Evolutionary conservation across 2,888 invertebrate genomes (phyloP).

Genomic region (Microdon myrmicae): DNA sequence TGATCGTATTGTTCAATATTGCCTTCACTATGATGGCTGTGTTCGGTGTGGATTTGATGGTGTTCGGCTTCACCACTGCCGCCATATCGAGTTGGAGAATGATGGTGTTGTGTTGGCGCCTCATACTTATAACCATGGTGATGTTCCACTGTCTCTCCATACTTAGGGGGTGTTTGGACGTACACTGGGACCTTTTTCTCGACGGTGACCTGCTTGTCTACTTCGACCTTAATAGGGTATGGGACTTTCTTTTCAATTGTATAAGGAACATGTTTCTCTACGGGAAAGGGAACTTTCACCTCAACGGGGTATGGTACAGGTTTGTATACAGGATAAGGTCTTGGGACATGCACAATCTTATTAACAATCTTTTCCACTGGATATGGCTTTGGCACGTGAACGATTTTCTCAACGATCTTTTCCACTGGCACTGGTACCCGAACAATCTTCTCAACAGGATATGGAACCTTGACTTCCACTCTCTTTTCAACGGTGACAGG

Average conservation of each 20-base stretch:
- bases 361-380: constrained; percentile 54
- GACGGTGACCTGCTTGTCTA: constrained; percentile 63
- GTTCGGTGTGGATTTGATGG: constrained; percentile 45
- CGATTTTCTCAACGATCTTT: constrained; percentile 61
- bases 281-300: constrained; percentile 64
- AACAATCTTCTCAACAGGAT: constrained; percentile 53
- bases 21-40: constrained; percentile 47
- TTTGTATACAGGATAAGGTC: constrained; percentile 66
- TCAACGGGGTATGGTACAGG: constrained; percentile 58
- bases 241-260: constrained; percentile 58
- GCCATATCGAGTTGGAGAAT: constrained; percentile 19
- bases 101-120: constrained; percentile 8
- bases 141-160: constrained; percentile 53
- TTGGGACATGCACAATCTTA: constrained; percentile 54
- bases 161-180: constrained; percentile 65
- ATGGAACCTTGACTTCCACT: constrained; percentile 65
- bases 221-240: constrained; percentile 61
- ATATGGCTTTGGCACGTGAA: constrained; percentile 68
- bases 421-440: constrained; percentile 64
- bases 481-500: constrained; percentile 67
- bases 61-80: constrained; percentile 21
- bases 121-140: constrained; percentile 14
- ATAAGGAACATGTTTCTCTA: constrained; percentile 55
- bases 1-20: constrained; percentile 48
- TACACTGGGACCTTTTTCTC: constrained; percentile 67